These are phyloP conservation scores for Chiridota heheva DNA, from an alignment of 35 echinoderm and acorn worm genomes.

Conservation along the genomic window DNA sequence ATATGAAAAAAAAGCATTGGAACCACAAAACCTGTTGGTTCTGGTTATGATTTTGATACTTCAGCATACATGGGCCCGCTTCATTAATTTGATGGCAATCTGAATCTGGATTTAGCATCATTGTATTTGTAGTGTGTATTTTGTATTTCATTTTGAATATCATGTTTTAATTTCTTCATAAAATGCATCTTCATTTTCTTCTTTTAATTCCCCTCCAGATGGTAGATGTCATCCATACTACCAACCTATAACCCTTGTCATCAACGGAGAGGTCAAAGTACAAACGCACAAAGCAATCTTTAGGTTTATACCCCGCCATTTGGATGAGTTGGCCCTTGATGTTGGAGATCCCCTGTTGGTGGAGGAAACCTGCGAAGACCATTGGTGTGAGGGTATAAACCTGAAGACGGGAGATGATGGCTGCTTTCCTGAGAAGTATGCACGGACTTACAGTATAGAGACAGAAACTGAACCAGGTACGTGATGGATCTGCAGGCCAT, in stretches of 20 bases:
- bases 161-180: too few species aligned
- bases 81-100: too few species aligned
- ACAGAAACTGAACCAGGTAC: constrained; percentile 82
- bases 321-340: constrained; percentile 82
- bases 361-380: constrained; percentile 72
- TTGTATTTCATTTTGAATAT: background rate
- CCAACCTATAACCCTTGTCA: constrained; percentile 82
- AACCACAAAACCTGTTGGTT: too few species aligned
- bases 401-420: constrained; percentile 87
- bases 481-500: too few species aligned
- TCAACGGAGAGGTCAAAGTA: constrained; percentile 83
- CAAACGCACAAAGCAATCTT: constrained; percentile 86
- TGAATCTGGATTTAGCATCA: background rate
- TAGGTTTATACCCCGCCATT: constrained; percentile 86
- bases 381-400: constrained; percentile 95
- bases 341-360: constrained; percentile 85
- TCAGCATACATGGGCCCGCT: too few species aligned
- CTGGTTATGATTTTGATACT: too few species aligned
- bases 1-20: too few species aligned
- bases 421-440: constrained; percentile 89
- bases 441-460: constrained; percentile 66
- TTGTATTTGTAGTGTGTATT: background rate
- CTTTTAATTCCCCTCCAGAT: constrained; percentile 10
- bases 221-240: constrained; percentile 68
- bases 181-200: background rate